phyloP scores from a whole-genome alignment of 1,140 invertebrate genomes.

The Trichogramma pretiosum region DNA sequence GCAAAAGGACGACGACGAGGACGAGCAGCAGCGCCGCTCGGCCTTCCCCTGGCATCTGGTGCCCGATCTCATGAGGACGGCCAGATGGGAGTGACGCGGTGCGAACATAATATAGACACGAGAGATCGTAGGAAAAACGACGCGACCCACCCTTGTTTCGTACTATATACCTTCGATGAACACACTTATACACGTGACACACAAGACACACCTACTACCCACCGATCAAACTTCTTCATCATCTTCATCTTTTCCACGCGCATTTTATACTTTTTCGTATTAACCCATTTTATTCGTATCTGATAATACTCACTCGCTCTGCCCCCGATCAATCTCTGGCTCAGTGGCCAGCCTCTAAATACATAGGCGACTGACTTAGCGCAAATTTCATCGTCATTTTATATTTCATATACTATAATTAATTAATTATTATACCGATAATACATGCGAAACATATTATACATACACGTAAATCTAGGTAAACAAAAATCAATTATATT shows the following conservation, averaged over 20 bases:
- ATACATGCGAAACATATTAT: too few species aligned
- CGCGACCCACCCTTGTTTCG: too few species aligned
- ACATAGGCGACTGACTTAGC: too few species aligned
- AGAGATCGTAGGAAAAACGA: too few species aligned
- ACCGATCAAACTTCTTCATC: conserved; percentile 6
- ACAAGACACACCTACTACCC: conserved; percentile 2
- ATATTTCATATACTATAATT: too few species aligned
- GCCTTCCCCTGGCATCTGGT: conserved; percentile 67
- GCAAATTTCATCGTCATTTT: too few species aligned
- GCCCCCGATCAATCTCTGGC: conserved; percentile 8
- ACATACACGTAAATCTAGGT: too few species aligned
- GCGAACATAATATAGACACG: too few species aligned
- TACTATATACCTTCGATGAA: too few species aligned
- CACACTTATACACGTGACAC: neutral
- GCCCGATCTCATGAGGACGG: conserved; percentile 51
- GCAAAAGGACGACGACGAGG: conserved; percentile 17
- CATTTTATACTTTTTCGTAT: conserved; percentile 8
- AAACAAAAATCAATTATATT: too few species aligned
- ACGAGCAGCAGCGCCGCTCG: conserved; percentile 36
- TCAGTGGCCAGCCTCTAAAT: too few species aligned
- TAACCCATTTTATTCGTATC: conserved; percentile 1
- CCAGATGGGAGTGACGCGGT: conserved; percentile 50
- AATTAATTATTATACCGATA: too few species aligned
- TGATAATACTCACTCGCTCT: neutral
- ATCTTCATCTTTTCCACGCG: neutral